phyloP scores from a whole-genome alignment of 2,888 invertebrate species.

The Epistrophella euchroma region DNA sequence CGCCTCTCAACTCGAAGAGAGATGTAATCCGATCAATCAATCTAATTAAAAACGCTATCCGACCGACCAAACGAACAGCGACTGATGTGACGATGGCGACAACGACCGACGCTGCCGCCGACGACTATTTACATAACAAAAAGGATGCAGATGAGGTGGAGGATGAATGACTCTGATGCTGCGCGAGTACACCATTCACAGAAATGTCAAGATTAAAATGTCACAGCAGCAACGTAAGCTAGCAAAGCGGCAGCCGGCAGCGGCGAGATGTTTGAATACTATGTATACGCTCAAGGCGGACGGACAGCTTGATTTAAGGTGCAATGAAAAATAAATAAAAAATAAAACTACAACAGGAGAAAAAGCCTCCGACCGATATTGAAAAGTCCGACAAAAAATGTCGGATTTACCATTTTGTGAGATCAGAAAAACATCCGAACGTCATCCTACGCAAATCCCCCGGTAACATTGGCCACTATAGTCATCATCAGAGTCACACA shows the following conservation, averaged over 20 bases:
- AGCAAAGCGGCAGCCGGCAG: conserved; percentile 15
- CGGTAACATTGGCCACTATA: neutral
- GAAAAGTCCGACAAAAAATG: conserved; percentile 48
- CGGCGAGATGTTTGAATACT: conserved; percentile 67
- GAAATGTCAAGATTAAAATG: conserved; percentile 76
- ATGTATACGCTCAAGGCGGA: conserved; percentile 47
- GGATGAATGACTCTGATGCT: conserved; percentile 3
- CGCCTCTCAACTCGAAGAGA: conserved; percentile 14
- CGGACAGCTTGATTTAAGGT: conserved; percentile 70
- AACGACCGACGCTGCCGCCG: conserved; percentile 28
- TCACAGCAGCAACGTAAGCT: conserved; percentile 60
- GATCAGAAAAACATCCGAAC: conserved; percentile 52
- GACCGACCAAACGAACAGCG: conserved; percentile 18
- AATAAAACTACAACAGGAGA: neutral
- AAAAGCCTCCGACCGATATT: conserved; percentile 27
- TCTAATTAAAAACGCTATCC: conserved; percentile 75
- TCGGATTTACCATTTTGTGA: conserved; percentile 55
- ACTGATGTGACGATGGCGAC: conserved; percentile 44
- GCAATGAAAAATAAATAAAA: conserved; percentile 56
- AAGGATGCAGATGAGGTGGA: conserved; percentile 20
- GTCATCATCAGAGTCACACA: conserved; percentile 5
- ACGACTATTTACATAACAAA: conserved; percentile 12
- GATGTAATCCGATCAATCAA: conserved; percentile 77
- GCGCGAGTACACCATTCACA: conserved; percentile 62
- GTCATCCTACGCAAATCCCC: conserved; percentile 69